Conservation (phyloP, 2,797 vertebrate species). For the Periophthalmus magnuspinnatus region DNA sequence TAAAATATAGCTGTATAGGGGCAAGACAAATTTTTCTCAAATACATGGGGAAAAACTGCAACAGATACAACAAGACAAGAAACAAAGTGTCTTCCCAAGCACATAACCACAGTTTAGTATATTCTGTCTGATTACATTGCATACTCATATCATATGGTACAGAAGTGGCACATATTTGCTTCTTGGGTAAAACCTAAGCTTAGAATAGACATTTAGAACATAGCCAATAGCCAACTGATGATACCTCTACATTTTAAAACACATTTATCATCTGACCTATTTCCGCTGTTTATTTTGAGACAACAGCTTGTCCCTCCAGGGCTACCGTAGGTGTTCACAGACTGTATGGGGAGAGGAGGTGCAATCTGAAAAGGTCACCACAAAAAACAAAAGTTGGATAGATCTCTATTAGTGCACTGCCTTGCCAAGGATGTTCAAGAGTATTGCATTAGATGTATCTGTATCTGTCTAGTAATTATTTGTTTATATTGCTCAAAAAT, state of each 20-base stretch:
- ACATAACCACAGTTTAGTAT: neutral
- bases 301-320: conserved; percentile 5
- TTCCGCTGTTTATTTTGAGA: neutral
- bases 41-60: no score
- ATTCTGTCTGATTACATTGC: neutral
- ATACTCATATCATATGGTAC: neutral
- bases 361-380: neutral
- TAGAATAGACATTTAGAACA: neutral
- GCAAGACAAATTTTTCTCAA: no score
- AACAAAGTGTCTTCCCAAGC: no score
- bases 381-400: neutral
- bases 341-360: neutral
- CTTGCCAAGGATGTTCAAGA: no score
- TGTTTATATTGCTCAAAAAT: no score
- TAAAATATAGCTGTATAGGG: no score
- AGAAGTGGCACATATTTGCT: neutral
- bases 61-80: no score
- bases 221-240: neutral
- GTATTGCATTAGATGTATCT: no score
- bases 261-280: neutral
- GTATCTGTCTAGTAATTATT: no score
- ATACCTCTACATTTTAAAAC: neutral
- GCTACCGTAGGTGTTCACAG: conserved; percentile 12
- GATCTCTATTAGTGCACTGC: no score
- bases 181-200: neutral